Base-by-base conservation (phyloP, 2,888 invertebrate genomes). In the Thereva unica region DNA sequence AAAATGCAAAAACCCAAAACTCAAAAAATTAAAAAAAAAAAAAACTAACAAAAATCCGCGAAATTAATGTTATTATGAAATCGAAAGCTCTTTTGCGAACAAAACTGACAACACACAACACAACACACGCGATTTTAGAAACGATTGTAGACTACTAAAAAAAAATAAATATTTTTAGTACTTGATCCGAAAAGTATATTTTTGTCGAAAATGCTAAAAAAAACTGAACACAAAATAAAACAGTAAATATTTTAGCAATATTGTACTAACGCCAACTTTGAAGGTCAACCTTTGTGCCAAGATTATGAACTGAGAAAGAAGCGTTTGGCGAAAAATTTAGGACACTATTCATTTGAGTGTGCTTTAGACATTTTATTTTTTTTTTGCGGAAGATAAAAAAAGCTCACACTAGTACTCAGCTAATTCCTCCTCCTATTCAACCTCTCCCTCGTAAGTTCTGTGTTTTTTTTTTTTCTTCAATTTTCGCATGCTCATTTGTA, bases 341-440 rank as follows among this genome's bases (percentile, higher is more conserved):
- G 69, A 69, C 69, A 67, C 65, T 66, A 67, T 67, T 63, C 23
- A 7, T 47, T 12, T 5, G 12, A 12, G 45, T 54, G 42, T 53
- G 55, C 56, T 55, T 47, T 34, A 45, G 44, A 63, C 59, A 55
- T 68, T 66, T 68, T 68, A 65, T 63, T 56, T 61, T 68, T 66
- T 68, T 68, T 68, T 63, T 56, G 66, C 68, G 66, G 66, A 68
- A 68, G 68, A 68, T 66, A 66, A 66, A 66, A 23, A 68, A 68
- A 66, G 66, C 53, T 64, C 64, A 37, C 52, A 64, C 7, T 35
- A 34, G 50, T 52, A 42, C 52, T 63, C 52, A 40, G 63, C 63
- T 50, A 63, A 59, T 59, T 59, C 37, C 61, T 23, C n/a, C 42
- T 63, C 52, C 35, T 42, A 10, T 42, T 63, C 42, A 50, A 42